phyloP scores from a whole-genome alignment of 2,888 invertebrate species.

The Pollenia labialis region DNA sequence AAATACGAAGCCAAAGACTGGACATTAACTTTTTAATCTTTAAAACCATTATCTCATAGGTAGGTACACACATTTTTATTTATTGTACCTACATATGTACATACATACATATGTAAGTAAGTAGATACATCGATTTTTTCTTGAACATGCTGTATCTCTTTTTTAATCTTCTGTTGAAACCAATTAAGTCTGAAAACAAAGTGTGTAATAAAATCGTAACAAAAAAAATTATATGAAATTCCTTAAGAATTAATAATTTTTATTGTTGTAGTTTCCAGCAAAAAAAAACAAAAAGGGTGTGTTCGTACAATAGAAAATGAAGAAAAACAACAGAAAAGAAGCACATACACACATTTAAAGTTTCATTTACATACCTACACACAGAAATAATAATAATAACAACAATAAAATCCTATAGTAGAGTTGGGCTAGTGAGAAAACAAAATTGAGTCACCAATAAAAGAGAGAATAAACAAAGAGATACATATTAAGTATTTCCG shows the following conservation, averaged over 20 bases:
- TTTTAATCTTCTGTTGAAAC: slow-evolving; percentile 36
- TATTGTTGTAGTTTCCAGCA: slow-evolving; percentile 40
- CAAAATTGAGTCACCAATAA: slow-evolving; percentile 40
- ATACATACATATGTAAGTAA: too few species aligned
- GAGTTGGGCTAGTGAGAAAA: slow-evolving; percentile 40
- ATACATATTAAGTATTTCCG: slow-evolving; percentile 23
- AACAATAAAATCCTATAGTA: slow-evolving; percentile 12
- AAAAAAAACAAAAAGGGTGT: slow-evolving; percentile 68
- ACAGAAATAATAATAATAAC: background rate
- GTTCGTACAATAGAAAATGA: slow-evolving; percentile 46
- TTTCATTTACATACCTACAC: slow-evolving; percentile 21
- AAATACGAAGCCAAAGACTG: too few species aligned
- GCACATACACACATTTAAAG: slow-evolving; percentile 2
- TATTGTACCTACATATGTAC: too few species aligned
- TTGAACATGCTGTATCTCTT: background rate
- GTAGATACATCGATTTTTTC: too few species aligned
- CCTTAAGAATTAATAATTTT: slow-evolving; percentile 57
- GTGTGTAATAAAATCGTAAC: slow-evolving; percentile 27
- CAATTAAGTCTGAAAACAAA: slow-evolving; percentile 37
- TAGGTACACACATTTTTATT: too few species aligned
- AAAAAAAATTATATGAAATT: slow-evolving; percentile 30
- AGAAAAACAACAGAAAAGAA: slow-evolving; percentile 39
- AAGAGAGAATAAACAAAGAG: background rate
- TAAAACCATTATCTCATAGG: background rate
- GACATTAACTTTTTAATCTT: background rate